phyloP scores from a whole-genome alignment of 2,113 vertebrate genomes.

The Caracal caracal region DNA sequence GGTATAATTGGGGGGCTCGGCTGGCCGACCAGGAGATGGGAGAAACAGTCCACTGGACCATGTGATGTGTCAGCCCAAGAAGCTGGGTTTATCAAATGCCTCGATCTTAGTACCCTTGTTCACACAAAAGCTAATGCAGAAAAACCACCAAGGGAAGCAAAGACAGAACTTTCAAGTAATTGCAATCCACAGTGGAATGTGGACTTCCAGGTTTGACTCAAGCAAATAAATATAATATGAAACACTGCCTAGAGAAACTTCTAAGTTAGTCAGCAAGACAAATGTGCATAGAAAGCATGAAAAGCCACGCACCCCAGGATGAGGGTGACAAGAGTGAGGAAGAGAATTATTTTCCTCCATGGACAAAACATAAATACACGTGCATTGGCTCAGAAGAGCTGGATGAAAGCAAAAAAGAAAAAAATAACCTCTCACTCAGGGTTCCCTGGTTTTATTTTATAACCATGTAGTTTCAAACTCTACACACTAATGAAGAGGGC shows the following conservation, averaged over 20 bases:
- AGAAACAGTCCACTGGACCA: not conserved
- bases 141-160: not conserved
- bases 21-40: not conserved
- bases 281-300: not conserved
- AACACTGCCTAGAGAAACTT: not conserved
- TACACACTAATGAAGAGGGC: slow-evolving; percentile 57
- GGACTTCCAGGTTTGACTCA: not conserved
- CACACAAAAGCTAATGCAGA: not conserved
- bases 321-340: not conserved
- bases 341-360: not conserved
- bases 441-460: slow-evolving; percentile 46
- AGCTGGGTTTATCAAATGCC: not conserved
- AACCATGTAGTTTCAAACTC: not conserved
- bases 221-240: not conserved
- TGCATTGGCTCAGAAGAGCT: not conserved
- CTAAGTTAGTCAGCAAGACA: not conserved
- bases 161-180: not conserved
- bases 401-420: not conserved
- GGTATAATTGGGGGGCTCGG: not conserved
- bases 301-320: rapidly evolving
- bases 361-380: not conserved
- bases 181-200: not conserved
- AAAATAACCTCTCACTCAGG: not conserved
- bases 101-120: not conserved
- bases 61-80: not conserved